Evolutionary conservation across 2,797 vertebrate species (phyloP).

Genomic region (Eulemur coronatus): DNA sequence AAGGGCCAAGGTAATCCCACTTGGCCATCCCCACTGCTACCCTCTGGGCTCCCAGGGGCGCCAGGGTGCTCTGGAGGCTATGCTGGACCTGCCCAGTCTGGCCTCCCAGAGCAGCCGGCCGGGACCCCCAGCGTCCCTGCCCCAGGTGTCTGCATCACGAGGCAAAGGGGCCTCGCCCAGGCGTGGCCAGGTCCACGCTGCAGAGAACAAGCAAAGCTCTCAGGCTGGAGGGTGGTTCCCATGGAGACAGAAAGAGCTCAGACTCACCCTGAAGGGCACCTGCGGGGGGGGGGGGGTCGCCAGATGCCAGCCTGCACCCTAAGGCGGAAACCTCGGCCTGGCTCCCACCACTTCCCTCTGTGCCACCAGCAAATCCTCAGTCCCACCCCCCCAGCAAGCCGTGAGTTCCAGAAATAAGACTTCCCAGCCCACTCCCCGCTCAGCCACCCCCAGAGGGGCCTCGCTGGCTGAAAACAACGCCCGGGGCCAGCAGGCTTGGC

Average conservation of each 20-base stretch:
- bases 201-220: background rate
- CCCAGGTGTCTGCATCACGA: background rate
- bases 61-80: background rate
- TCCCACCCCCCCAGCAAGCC: background rate
- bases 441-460: conserved; percentile 50
- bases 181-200: background rate
- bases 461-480: background rate
- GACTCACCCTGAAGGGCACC: background rate
- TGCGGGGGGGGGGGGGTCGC: background rate
- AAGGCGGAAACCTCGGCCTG: background rate
- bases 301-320: background rate
- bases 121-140: accelerated
- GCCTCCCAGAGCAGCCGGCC: background rate
- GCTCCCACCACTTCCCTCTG: background rate
- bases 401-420: background rate
- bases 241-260: background rate
- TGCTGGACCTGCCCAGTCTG: background rate
- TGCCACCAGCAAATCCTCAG: background rate
- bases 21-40: background rate
- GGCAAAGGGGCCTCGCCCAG: background rate
- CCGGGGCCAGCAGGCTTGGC: background rate
- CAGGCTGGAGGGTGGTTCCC: background rate
- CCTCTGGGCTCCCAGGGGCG: background rate
- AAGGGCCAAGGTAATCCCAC: background rate
- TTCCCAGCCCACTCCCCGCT: background rate